Percentiles rank a stretch among this genome's conserved stretches.
Evolutionary conservation across 2,888 invertebrate genomes (phyloP).

Genomic region (Vanessa cardui): DNA sequence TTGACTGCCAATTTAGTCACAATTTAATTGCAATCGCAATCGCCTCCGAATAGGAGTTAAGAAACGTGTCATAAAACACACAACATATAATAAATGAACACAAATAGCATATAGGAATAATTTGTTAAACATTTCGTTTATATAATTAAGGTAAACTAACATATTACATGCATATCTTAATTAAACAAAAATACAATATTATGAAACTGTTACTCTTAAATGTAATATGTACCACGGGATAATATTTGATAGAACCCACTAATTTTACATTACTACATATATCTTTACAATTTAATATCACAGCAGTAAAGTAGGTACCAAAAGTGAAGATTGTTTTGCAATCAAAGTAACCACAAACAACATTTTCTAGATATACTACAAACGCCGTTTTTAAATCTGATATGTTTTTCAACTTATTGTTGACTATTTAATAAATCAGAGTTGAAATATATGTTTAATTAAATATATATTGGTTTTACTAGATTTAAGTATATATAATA

Average conservation of each 20-base stretch:
- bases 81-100: conserved; percentile 18
- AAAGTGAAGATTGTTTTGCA: too few relatives aligned
- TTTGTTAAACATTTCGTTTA: conserved; percentile 19
- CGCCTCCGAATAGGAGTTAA: conserved; percentile 13
- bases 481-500: not conserved
- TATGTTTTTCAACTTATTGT: conserved; percentile 5
- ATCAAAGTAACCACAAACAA: not conserved
- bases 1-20: conserved; percentile 40
- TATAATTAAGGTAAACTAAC: conserved; percentile 15
- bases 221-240: conserved; percentile 4
- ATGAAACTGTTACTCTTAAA: conserved; percentile 4
- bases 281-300: not conserved
- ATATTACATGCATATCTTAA: conserved; percentile 19
- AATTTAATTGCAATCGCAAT: conserved; percentile 31
- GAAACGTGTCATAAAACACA: conserved; percentile 24
- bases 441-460: not conserved
- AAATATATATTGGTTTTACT: not conserved
- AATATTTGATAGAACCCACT: not conserved
- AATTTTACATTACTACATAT: not conserved
- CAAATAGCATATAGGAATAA: conserved; percentile 19
- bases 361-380: not conserved
- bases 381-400: not conserved
- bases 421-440: conserved; percentile 10
- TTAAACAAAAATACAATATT: conserved; percentile 8
- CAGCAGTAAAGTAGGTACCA: not conserved